Percentiles rank a stretch among this genome's conserved stretches.
Evolutionary conservation across 2,888 invertebrate genomes (phyloP).

Genomic region (Macrophya annulata): DNA sequence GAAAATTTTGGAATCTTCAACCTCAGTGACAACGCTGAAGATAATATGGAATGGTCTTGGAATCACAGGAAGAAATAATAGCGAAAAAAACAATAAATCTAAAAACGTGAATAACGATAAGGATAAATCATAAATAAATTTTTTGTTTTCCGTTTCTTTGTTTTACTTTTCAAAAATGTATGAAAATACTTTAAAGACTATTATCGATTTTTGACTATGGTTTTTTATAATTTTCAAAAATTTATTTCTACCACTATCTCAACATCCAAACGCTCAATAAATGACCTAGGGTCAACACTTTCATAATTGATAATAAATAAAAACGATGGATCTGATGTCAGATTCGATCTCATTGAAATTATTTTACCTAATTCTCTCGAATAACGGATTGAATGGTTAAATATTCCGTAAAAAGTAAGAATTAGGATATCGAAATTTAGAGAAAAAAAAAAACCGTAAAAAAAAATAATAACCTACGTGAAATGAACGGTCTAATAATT

Average conservation of each 20-base stretch:
- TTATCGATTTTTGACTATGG: too few relatives aligned
- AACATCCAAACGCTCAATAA: neutral
- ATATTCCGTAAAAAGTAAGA: too few relatives aligned
- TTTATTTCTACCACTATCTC: too few relatives aligned
- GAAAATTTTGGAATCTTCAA: too few relatives aligned
- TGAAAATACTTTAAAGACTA: neutral
- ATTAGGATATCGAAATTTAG: too few relatives aligned
- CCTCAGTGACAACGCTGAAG: neutral
- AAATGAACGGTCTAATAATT: neutral
- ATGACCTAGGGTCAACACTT: neutral
- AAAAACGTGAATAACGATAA: neutral
- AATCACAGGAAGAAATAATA: slow-evolving; percentile 78
- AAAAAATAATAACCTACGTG: neutral
- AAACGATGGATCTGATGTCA: slow-evolving; percentile 5
- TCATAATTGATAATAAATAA: neutral
- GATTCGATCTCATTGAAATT: neutral
- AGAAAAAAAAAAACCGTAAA: too few relatives aligned
- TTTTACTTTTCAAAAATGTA: neutral
- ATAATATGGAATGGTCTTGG: slow-evolving; percentile 79
- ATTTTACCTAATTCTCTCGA: too few relatives aligned
- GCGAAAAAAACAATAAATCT: slow-evolving; percentile 65
- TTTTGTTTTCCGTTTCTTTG: neutral
- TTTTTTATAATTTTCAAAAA: too few relatives aligned
- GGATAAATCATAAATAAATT: neutral
- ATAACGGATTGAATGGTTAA: too few relatives aligned